These are phyloP conservation scores for Syngnathus acus DNA, from an alignment of 2,797 vertebrate genomes.

Conservation along the genomic window DNA sequence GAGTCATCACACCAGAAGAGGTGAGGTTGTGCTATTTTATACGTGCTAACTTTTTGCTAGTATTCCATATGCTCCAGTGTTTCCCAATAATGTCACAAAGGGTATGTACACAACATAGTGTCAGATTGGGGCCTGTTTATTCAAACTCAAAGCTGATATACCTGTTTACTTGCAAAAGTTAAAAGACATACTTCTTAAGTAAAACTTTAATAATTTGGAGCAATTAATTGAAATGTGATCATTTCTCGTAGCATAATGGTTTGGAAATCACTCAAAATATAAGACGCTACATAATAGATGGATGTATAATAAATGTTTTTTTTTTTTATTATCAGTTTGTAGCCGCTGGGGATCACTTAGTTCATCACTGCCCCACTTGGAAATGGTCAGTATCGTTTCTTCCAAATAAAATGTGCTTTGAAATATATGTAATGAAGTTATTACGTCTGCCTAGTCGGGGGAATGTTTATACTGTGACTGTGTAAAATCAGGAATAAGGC, in stretches of 20 bases:
- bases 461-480: not conserved
- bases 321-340: constrained; percentile 76
- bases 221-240: not conserved
- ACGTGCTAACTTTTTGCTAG: not conserved
- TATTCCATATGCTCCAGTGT: not conserved
- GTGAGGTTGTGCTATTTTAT: constrained; percentile 57
- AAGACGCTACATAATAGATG: not conserved
- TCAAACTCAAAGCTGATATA: not conserved
- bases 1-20: constrained; percentile 97
- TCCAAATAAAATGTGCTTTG: not conserved
- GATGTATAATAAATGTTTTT: not conserved
- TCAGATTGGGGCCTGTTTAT: not conserved
- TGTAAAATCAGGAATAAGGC: not conserved
- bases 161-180: not conserved
- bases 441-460: not conserved
- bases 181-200: not conserved
- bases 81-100: not conserved
- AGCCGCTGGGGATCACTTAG: constrained; percentile 94
- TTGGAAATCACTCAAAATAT: not conserved
- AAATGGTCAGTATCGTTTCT: constrained; percentile 83
- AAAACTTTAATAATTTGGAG: not conserved
- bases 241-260: not conserved
- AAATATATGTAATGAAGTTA: not conserved
- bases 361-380: constrained; percentile 98
- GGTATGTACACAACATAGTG: not conserved